Base-by-base conservation (phyloP, 2,888 invertebrate species). In the Pogonocherus hispidulus region DNA sequence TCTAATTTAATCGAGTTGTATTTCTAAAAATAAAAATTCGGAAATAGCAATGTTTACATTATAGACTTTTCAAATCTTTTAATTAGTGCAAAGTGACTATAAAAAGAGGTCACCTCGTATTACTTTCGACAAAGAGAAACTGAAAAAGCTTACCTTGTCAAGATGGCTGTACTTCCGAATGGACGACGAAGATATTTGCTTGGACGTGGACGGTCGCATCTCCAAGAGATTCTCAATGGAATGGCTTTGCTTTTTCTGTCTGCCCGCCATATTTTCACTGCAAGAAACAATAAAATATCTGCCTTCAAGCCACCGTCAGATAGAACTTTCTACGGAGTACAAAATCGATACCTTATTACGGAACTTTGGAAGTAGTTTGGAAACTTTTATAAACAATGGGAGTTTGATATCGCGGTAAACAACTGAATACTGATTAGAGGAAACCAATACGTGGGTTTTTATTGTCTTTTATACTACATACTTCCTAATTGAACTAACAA, bases 181-280 rank as follows among this genome's bases (percentile, higher is more conserved):
- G 20, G 60, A 47, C 20, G 20, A 27, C 35, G 52, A 60, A 63
- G 49, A 69, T 79, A 77, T 59, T 64, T 63, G 75, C 77, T 74
- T 81, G 72, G 85, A 83, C 71, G 86, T 84, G 69, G 85, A 85
- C 72, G 86, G 86, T 49, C 60, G 67, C 75, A 88, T 84, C 78
- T 88, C 87, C 80, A 88, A 83, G 63, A 88, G 85, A 79, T 88
- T 86, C 81, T 88, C 87, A 77, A 88, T 88, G 68, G 87, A 87
- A 80, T 88, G 87, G 77, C 86, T 87, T 76, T 87, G 86, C 74
- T 85, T 84, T 71, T 86, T 87, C 79, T 86, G 87, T 78, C 85
- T 84, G 72, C 85, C 72, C 6, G 78, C 78, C 86, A 78, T 79
- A 76, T 78, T 79, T 78, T 74, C 77, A 77, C 81, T 79, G 75